Percentiles rank a stretch among this genome's conserved stretches.
These are phyloP conservation scores for Zootermopsis nevadensis DNA, from an alignment of 2,888 invertebrate species.

Conservation along the genomic window DNA sequence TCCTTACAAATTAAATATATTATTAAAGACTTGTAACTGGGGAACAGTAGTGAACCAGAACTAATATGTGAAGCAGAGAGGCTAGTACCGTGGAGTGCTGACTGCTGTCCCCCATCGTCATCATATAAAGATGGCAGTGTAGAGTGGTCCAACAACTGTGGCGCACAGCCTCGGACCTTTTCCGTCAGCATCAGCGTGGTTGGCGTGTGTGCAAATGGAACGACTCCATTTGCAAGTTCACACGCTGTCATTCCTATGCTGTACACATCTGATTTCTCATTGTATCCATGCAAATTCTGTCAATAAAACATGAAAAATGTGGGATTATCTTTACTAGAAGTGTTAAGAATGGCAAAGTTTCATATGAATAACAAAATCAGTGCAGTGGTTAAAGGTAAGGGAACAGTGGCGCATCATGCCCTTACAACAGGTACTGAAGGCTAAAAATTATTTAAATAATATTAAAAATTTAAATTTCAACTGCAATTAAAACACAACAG, in stretches of 20 bases:
- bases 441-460: no score
- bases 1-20: no score
- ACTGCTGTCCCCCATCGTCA: constrained; percentile 36
- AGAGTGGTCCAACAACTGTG: constrained; percentile 79
- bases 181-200: constrained; percentile 93
- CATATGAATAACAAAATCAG: not conserved
- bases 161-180: constrained; percentile 79
- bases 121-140: constrained; percentile 61
- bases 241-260: constrained; percentile 90
- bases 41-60: no score
- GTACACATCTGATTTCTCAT: constrained; percentile 90
- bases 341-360: not conserved
- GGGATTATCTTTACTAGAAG: no score
- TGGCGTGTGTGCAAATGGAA: constrained; percentile 86
- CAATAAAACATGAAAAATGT: constrained; percentile 46
- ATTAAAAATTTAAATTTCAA: no score
- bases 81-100: not conserved
- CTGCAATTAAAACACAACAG: no score
- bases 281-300: constrained; percentile 86
- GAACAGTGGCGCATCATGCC: no score
- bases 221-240: constrained; percentile 89
- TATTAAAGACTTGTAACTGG: no score
- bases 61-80: no score
- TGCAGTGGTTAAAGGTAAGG: not conserved
- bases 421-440: no score